Base-by-base conservation (phyloP, 2,113 vertebrate species). In the Ornithorhynchus anatinus region DNA sequence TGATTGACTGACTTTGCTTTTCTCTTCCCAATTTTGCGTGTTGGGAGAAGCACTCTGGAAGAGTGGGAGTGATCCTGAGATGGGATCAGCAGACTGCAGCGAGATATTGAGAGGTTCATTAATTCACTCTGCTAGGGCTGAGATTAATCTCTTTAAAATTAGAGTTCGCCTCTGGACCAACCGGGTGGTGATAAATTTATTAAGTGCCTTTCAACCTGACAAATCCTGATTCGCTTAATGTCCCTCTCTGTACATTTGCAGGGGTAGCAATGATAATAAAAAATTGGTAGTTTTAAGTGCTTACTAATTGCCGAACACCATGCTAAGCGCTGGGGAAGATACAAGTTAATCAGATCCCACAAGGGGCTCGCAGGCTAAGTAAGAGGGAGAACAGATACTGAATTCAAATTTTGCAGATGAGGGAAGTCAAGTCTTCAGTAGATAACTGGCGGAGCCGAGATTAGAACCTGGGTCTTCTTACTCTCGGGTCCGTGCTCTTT, bases 131-230 rank as follows among this genome's bases (percentile, higher is more conserved):
- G 69, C 68, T 42, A 60, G 59, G 72, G 12, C 65, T 81, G 66
- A 65, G 52, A 75, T 67, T 77, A 85, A 88, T 72, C 59, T 53
- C 27, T 35, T 74, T 58, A 50, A 58, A 84, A 78, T 75, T 54
- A 84, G 51, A 62, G 53, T 84, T 72, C 84, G 72, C 71, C 64
- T 81, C 71, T 75, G 45, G 78, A 85, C 75, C 60, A 84, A 58
- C 43, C 72, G 83, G 58, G 65, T 79, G 35, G 64, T 83, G 38
- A 83, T 87, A 85, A 70, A 85, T 79, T 76, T 62, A 44, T 71
- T 79, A 59, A 69, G 57, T 69, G 80, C 66, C 43, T 84, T 86
- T 84, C 79, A 84, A 79, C 61, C 59, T 86, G 81, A 71, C 62
- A 81, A 78, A 72, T 58, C 27, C 72, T 54, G 72, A 84, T 73